Evolutionary conservation across 2,888 invertebrate species (phyloP).

Genomic region (Cheilosia impressa): DNA sequence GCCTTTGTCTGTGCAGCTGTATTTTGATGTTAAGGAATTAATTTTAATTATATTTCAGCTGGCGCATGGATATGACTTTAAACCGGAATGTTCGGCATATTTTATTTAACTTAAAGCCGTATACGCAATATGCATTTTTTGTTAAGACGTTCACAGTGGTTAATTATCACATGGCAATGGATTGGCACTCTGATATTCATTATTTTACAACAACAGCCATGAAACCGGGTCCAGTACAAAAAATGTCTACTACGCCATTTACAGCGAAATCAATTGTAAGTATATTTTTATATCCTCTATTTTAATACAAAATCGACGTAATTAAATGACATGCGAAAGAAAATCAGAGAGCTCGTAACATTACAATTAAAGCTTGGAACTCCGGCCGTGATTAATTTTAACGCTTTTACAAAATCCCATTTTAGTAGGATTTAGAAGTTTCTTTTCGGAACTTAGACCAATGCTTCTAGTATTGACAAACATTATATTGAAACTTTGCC

Average conservation of each 20-base stretch:
- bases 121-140: conserved; percentile 96
- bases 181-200: conserved; percentile 92
- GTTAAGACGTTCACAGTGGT: conserved; percentile 95
- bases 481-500: no score
- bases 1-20: no score
- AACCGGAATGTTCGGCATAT: conserved; percentile 85
- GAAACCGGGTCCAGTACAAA: conserved; percentile 79
- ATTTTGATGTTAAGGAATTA: conserved; percentile 13
- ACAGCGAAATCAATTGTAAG: conserved; percentile 80
- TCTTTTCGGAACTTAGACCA: no score
- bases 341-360: no score
- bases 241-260: conserved; percentile 78
- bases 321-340: no score
- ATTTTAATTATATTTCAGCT: conserved; percentile 84
- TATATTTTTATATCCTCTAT: neutral
- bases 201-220: conserved; percentile 90
- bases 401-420: no score
- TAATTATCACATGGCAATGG: conserved; percentile 86
- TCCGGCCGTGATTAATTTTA: no score
- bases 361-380: no score
- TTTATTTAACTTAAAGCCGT: conserved; percentile 90
- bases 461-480: no score
- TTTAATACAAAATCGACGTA: no score
- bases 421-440: no score
- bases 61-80: conserved; percentile 86